These are phyloP conservation scores for Porphyrio hochstetteri DNA, from an alignment of 2,113 vertebrate genomes.

Conservation along the genomic window DNA sequence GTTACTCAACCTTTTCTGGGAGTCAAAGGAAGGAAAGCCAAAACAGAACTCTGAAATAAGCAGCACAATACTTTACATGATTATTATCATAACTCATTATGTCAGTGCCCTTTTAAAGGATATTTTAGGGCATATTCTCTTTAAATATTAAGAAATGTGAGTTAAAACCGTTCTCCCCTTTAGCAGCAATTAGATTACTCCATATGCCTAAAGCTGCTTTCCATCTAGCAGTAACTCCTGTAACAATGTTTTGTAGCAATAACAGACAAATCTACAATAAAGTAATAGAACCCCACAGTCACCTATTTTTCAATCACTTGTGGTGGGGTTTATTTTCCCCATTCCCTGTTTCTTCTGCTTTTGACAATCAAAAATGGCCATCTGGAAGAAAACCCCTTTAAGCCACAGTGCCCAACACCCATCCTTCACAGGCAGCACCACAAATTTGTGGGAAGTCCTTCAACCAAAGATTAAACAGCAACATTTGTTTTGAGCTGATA, in stretches of 20 bases:
- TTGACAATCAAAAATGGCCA: not conserved
- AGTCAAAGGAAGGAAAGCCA: not conserved
- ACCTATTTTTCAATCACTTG: not conserved
- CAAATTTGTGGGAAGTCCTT: not conserved
- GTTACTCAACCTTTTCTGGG: not conserved
- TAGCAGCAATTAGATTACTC: not conserved
- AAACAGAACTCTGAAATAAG: not conserved
- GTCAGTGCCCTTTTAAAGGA: not conserved
- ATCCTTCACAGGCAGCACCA: not conserved
- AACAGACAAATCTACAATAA: not conserved
- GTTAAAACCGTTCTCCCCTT: not conserved
- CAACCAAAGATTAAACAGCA: not conserved
- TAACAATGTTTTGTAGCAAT: not conserved
- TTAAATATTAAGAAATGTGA: not conserved
- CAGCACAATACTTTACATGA: not conserved
- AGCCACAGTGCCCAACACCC: not conserved
- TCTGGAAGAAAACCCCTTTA: not conserved
- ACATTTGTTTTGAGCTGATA: not conserved
- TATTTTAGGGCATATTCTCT: not conserved
- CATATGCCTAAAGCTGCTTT: not conserved
- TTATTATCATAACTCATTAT: not conserved
- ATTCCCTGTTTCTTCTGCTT: not conserved
- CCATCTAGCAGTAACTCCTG: not conserved
- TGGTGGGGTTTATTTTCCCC: not conserved
- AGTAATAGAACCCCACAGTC: not conserved